Conservation (phyloP, 2,113 vertebrate genomes). For the Grus americana region DNA sequence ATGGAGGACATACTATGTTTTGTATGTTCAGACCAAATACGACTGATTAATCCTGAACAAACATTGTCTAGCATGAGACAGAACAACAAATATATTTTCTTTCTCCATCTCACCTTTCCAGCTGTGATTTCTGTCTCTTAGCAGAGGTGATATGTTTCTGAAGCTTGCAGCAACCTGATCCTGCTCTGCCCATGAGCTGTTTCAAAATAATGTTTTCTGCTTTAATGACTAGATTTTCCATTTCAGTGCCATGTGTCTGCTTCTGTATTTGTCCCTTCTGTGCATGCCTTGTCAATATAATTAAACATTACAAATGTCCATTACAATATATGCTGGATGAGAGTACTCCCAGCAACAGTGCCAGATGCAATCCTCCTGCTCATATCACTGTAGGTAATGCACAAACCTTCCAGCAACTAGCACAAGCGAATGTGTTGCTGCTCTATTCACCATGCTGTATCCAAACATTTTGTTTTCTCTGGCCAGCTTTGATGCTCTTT, state of each 20-base stretch:
- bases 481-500: background rate
- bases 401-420: background rate
- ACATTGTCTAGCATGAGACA: background rate
- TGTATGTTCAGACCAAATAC: background rate
- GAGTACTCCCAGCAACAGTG: background rate
- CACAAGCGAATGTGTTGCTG: background rate
- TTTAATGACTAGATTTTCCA: background rate
- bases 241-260: background rate
- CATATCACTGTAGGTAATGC: background rate
- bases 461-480: background rate
- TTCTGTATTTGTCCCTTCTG: background rate
- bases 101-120: background rate
- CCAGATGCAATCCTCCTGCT: background rate
- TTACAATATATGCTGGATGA: background rate
- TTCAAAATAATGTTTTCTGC: background rate
- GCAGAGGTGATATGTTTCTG: background rate
- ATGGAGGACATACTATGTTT: background rate
- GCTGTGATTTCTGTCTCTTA: background rate
- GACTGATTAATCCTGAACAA: background rate
- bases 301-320: slow-evolving; percentile 16
- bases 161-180: background rate
- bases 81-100: background rate
- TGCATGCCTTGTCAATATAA: background rate
- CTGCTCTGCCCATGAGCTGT: background rate
- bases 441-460: background rate